Evolutionary conservation across 2,888 invertebrate genomes (phyloP).

Genomic region (Crioceris asparagi): DNA sequence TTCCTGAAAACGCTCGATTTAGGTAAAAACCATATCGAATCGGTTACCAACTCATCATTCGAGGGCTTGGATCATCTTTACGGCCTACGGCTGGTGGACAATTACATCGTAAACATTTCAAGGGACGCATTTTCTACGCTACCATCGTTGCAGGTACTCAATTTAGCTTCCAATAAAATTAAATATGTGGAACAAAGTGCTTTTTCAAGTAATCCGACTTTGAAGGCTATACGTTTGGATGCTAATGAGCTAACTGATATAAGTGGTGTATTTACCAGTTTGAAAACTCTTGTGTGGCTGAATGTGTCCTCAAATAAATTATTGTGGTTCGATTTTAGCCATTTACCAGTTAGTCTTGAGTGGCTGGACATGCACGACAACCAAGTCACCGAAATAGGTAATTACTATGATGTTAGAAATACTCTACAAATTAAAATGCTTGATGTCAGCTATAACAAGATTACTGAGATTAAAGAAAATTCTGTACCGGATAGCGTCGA

Average conservation of each 20-base stretch:
- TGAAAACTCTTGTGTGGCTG: conserved; percentile 65
- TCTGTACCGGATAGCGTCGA: conserved; percentile 65
- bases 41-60: conserved; percentile 60
- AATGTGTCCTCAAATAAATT: conserved; percentile 73
- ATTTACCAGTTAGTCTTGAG: conserved; percentile 63
- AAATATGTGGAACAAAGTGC: conserved; percentile 67
- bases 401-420: conserved; percentile 57
- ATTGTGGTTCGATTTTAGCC: conserved; percentile 70
- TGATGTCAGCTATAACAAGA: conserved; percentile 63
- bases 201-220: conserved; percentile 60
- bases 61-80: conserved; percentile 63
- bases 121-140: conserved; percentile 62
- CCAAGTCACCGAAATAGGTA: conserved; percentile 62
- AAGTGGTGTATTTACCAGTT: conserved; percentile 64
- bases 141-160: conserved; percentile 64
- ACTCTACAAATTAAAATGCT: conserved; percentile 61
- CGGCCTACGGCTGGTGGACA: conserved; percentile 68
- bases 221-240: conserved; percentile 67
- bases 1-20: conserved; percentile 69
- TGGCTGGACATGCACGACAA: conserved; percentile 77
- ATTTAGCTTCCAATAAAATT: conserved; percentile 70
- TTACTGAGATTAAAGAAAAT: conserved; percentile 55
- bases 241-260: conserved; percentile 68
- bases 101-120: conserved; percentile 65
- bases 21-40: conserved; percentile 68